Evolutionary conservation across 2,888 invertebrate species (phyloP).

Genomic region (Oxyteleia sp.): DNA sequence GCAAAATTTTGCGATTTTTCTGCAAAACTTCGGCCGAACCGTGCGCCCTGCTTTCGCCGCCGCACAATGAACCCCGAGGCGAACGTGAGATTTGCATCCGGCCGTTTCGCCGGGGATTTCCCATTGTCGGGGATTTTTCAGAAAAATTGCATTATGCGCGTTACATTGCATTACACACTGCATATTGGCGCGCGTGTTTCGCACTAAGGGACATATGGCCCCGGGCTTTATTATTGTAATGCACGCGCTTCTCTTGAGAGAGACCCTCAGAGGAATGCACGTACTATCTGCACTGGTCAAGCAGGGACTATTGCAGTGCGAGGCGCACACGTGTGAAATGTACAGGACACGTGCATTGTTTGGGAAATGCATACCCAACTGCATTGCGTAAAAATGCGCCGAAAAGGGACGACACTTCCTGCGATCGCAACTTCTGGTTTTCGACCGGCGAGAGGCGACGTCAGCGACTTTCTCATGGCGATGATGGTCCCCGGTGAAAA

Average conservation of each 20-base stretch:
- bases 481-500: too few species aligned
- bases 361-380: slow-evolving; percentile 64
- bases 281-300: slow-evolving; percentile 78
- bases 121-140: slow-evolving; percentile 73
- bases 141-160: slow-evolving; percentile 76
- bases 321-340: slow-evolving; percentile 72
- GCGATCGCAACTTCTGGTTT: slow-evolving; percentile 43
- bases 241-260: slow-evolving; percentile 74
- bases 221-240: slow-evolving; percentile 77
- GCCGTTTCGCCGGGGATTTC: slow-evolving; percentile 29
- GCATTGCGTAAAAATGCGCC: slow-evolving; percentile 42
- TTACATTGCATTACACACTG: too few species aligned
- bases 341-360: slow-evolving; percentile 66
- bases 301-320: slow-evolving; percentile 70
- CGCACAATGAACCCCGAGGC: slow-evolving; percentile 27
- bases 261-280: slow-evolving; percentile 70
- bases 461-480: slow-evolving; percentile 35
- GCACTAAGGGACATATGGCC: slow-evolving; percentile 73
- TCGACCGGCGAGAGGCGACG: too few species aligned
- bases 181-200: slow-evolving; percentile 64
- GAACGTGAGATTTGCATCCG: slow-evolving; percentile 29
- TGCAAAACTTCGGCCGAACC: slow-evolving; percentile 16
- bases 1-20: slow-evolving; percentile 49
- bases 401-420: slow-evolving; percentile 42
- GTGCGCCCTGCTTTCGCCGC: background rate